These are phyloP conservation scores for Tyrophagus putrescentiae DNA, from an alignment of 1,140 invertebrate genomes.

Conservation along the genomic window DNA sequence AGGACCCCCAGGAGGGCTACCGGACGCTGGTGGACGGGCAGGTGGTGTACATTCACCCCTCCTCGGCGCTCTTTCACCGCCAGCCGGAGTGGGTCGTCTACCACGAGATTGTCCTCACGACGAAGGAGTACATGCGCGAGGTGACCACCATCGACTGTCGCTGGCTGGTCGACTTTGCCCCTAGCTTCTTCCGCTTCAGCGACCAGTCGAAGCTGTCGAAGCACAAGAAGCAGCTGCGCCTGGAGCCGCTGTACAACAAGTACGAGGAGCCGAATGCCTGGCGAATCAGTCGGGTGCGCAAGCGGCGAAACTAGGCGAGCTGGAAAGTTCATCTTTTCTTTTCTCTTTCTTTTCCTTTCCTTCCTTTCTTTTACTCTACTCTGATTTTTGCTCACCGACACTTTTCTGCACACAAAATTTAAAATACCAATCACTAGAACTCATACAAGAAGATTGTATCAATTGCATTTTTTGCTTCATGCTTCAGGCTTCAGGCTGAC, in stretches of 20 bases:
- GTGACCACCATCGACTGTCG: constrained; percentile 97
- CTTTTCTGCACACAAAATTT: too few relatives aligned
- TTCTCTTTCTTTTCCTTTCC: too few relatives aligned
- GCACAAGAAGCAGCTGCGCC: constrained; percentile 95
- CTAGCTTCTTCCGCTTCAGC: constrained; percentile 97
- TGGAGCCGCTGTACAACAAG: constrained; percentile 97
- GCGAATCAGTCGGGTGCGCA: constrained; percentile 86
- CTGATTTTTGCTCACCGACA: too few relatives aligned
- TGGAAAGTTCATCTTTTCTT: not conserved
- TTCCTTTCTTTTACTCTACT: too few relatives aligned
- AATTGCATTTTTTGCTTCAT: too few relatives aligned
- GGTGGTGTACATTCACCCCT: constrained; percentile 98
- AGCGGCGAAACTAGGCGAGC: constrained; percentile 57
- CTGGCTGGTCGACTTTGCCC: constrained; percentile 98
- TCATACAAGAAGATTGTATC: too few relatives aligned
- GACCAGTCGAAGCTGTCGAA: constrained; percentile 97
- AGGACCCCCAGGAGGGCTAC: constrained; percentile 98
- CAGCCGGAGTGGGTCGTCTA: constrained; percentile 99
- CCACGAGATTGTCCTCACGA: constrained; percentile 95
- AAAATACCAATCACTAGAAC: too few relatives aligned
- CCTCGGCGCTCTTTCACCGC: constrained; percentile 86
- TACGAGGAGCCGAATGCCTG: constrained; percentile 98
- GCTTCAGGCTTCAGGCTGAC: not conserved
- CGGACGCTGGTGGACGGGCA: constrained; percentile 92
- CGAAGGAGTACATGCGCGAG: constrained; percentile 99